Evolutionary conservation across 1,140 invertebrate genomes (phyloP).

Genomic region (Glossosoma conforme): DNA sequence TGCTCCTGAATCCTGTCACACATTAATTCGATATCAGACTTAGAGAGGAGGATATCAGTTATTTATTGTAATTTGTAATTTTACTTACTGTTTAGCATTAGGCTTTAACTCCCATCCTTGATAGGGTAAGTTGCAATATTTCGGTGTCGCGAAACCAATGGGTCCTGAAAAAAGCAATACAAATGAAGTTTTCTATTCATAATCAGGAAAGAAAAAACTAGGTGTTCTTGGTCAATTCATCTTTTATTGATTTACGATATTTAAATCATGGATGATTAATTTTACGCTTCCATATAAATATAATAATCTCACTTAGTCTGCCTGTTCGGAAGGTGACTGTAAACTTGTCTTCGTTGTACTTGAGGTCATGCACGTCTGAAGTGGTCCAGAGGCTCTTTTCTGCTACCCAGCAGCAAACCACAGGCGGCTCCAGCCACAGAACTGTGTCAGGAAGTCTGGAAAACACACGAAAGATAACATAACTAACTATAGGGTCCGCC

Average conservation of each 20-base stretch:
- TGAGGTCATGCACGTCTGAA: conserved; percentile 71
- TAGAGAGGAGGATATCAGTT: too few species aligned
- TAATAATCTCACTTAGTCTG: conserved; percentile 53
- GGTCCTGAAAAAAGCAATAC: conserved; percentile 40
- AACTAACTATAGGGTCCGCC: too few species aligned
- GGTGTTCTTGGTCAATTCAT: not conserved
- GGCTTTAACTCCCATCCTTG: conserved; percentile 81
- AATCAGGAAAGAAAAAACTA: not conserved
- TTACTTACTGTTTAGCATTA: conserved; percentile 37
- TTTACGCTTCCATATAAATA: not conserved
- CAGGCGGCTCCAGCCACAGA: conserved; percentile 78
- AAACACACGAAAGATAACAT: conserved; percentile 19
- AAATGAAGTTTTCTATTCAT: not conserved
- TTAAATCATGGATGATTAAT: not conserved
- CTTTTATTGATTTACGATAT: not conserved
- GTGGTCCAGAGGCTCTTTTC: conserved; percentile 61
- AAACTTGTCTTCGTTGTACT: conserved; percentile 79
- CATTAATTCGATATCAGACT: too few species aligned
- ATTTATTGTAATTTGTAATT: too few species aligned
- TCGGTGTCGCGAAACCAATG: conserved; percentile 67
- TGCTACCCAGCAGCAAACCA: conserved; percentile 72
- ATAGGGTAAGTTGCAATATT: conserved; percentile 76
- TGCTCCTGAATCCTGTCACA: too few species aligned
- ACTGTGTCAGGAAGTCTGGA: conserved; percentile 65
- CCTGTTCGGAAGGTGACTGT: conserved; percentile 69